Conservation (phyloP, 2,888 invertebrate species). For the Pammene fasciana region DNA sequence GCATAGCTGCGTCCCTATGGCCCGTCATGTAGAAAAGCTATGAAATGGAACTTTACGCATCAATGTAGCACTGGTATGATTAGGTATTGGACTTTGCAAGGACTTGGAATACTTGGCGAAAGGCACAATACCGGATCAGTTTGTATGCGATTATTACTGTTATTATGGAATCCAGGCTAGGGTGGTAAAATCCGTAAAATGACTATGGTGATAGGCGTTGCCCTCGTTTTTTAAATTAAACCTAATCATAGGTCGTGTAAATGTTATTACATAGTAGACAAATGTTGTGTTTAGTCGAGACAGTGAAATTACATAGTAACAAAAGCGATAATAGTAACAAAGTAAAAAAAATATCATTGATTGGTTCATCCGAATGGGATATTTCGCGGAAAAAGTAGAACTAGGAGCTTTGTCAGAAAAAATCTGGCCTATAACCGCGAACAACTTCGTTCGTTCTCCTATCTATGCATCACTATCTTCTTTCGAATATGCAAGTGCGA, state of each 20-base stretch:
- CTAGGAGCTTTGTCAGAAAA: too few species aligned
- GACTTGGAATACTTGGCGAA: slow-evolving; percentile 8
- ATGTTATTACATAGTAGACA: neutral
- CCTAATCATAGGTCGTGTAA: neutral
- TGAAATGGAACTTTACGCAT: neutral
- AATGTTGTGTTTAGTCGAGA: neutral
- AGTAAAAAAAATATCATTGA: too few species aligned
- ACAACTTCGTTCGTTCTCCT: too few species aligned
- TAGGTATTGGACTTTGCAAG: neutral
- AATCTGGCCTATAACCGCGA: too few species aligned
- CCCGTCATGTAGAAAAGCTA: too few species aligned
- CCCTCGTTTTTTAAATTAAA: slow-evolving; percentile 17
- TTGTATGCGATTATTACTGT: slow-evolving; percentile 19
- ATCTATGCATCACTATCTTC: too few species aligned
- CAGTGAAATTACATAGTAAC: too few species aligned
- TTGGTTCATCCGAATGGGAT: too few species aligned
- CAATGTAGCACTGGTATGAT: neutral
- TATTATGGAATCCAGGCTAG: slow-evolving; percentile 34
- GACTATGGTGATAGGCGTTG: slow-evolving; percentile 15
- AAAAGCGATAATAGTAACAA: too few species aligned
- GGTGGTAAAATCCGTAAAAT: slow-evolving; percentile 8
- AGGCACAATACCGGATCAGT: slow-evolving; percentile 18
- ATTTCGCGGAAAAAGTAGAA: too few species aligned
- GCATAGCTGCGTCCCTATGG: too few species aligned
- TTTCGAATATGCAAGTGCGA: too few species aligned